Evolutionary conservation across 2,113 vertebrate species (phyloP).

Genomic region (human): GRCh38 chr1:95545501-95546000

Average conservation of each 20-base stretch:
- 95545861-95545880: background rate
- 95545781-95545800: background rate
- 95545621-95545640: background rate
- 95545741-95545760: background rate
- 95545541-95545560: background rate
- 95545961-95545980: background rate
- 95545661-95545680: background rate
- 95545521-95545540: background rate
- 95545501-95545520: background rate
- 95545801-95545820: background rate
- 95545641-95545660: background rate
- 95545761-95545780: background rate
- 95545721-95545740: background rate
- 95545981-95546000: background rate
- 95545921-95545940: background rate
- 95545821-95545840: background rate
- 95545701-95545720: background rate
- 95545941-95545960: background rate
- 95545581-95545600: background rate
- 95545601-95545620: background rate
- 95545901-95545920: background rate
- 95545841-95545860: conserved; percentile 9
- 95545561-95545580: background rate
- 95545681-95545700: background rate
- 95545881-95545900: background rate